Evolutionary conservation across 2,797 vertebrate genomes (phyloP), one percentile per base, ranked within the genome.

Genomic region (Phaenicophaeus curvirostris): DNA sequence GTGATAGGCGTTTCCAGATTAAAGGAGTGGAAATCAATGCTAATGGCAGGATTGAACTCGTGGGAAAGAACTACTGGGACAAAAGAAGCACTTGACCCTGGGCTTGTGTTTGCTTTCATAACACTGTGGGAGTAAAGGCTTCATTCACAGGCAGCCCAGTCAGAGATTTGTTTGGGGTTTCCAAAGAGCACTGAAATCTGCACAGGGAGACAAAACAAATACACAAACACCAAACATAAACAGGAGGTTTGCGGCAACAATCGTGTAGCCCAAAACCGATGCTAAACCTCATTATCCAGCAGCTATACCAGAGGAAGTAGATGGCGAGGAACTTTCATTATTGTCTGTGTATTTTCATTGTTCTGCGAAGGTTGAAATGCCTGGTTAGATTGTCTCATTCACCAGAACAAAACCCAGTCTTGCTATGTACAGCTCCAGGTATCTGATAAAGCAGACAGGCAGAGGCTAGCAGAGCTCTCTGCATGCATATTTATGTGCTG

Each of bases 91-190:
- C 98, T 99, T 99, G 98, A 99, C 98, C 98, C 98, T 98, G 97
- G 98, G 97, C 98, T 98, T 98, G 98, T 98, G 98, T 99, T 99
- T 99, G 99, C 98, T 98, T 99, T 99, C 98, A 98, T 98, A 98
- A 98, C 98, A 98, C 98, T 98, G 98, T 98, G 98, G 98, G 98
- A 98, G 97, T 98, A 97, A 97, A 97, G 96, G 96, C 97, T 97
- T 97, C 97, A 98, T 98, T 98, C 98, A 98, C 94, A 95, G 95
- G 98, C 96, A 97, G 98, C 97, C 97, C 97, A 97, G 97, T 97
- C 96, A 97, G 97, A 98, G 97, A 97, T 98, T 98, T 98, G 98
- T 98, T 98, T 98, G 98, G 98, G 97, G 97, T 98, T 98, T 98
- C 96, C 97, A 98, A 97, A 97, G 97, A 97, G 91, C 97, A 98